phyloP scores from a whole-genome alignment of 2,113 vertebrate species.

The Thermophis baileyi region DNA sequence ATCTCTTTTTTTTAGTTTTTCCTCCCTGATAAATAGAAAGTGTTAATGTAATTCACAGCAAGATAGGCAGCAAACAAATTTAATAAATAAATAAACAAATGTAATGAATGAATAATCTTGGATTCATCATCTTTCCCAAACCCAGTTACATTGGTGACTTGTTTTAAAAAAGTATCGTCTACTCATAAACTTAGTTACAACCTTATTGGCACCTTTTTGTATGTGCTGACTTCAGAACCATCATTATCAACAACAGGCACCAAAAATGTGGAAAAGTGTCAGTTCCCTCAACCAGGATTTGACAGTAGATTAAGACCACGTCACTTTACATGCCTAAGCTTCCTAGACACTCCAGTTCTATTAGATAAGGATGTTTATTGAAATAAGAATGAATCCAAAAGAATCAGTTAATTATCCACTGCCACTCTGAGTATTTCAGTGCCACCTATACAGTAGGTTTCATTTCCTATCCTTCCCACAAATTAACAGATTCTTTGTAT shows the following conservation, averaged over 20 bases:
- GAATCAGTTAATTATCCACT: too few relatives aligned
- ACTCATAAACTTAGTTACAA: neutral
- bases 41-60: neutral
- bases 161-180: neutral
- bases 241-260: neutral
- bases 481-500: too few relatives aligned
- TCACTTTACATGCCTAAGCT: too few relatives aligned
- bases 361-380: too few relatives aligned
- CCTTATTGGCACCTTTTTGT: neutral
- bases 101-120: neutral
- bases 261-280: too few relatives aligned
- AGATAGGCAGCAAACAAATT: neutral
- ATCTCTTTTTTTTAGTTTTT: neutral
- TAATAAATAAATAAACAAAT: neutral
- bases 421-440: too few relatives aligned
- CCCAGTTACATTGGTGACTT: neutral
- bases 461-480: too few relatives aligned
- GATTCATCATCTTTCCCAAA: neutral
- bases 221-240: neutral
- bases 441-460: too few relatives aligned
- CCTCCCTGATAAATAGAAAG: neutral
- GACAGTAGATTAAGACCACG: too few relatives aligned
- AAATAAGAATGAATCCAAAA: too few relatives aligned
- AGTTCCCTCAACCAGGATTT: too few relatives aligned
- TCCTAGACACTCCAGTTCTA: too few relatives aligned